Evolutionary conservation across 2,888 invertebrate species (phyloP).

Genomic region (Aphodius granarius): DNA sequence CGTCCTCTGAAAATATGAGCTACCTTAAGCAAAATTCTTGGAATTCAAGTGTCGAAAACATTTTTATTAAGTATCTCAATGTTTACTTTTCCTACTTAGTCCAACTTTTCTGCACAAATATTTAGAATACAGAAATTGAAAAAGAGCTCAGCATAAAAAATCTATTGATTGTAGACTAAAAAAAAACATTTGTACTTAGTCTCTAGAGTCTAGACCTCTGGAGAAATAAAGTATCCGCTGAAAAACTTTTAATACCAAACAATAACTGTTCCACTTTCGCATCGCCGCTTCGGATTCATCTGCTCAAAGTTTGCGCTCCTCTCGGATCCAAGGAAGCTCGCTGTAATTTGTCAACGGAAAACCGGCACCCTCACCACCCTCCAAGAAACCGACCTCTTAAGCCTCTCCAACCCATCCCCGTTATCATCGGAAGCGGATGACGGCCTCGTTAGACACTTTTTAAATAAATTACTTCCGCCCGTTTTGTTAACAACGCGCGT

Average conservation of each 20-base stretch:
- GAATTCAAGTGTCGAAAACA: too few relatives aligned
- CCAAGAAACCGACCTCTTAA: background rate
- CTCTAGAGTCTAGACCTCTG: too few relatives aligned
- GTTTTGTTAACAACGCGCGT: background rate
- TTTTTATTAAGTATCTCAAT: too few relatives aligned
- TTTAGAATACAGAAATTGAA: too few relatives aligned
- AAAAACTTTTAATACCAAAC: background rate
- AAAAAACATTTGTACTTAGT: too few relatives aligned
- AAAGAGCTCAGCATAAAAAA: too few relatives aligned
- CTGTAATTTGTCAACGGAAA: background rate
- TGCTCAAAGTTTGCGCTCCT: background rate
- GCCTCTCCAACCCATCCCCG: background rate
- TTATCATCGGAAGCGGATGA: background rate
- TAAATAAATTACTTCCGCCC: background rate
- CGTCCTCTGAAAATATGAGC: too few relatives aligned
- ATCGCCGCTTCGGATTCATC: background rate
- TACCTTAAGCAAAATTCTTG: too few relatives aligned
- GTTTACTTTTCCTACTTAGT: too few relatives aligned
- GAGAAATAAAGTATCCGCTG: background rate
- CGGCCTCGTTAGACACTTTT: background rate
- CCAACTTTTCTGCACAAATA: too few relatives aligned
- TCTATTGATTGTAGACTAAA: too few relatives aligned
- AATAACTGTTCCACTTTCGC: background rate
- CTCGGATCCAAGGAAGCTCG: background rate
- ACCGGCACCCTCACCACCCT: background rate